Evolutionary conservation across 2,113 vertebrate species (phyloP), one percentile per base, ranked within the genome.

Genomic region (Ailurus styani): DNA sequence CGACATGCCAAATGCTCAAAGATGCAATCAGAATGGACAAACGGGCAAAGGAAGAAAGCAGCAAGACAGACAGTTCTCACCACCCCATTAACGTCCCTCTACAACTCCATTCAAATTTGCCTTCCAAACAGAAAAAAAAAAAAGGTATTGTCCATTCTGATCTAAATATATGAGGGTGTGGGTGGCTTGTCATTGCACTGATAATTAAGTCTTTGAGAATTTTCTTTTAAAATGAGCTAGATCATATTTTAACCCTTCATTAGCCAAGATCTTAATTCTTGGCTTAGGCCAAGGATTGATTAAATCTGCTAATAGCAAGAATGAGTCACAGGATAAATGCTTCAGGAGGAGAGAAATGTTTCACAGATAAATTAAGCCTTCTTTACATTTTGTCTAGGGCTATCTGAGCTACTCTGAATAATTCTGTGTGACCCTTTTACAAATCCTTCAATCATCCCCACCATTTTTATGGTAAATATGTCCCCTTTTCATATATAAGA

Each of bases 171-270:
- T 12, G 66, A 94, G 29, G 7, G 34, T 72, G 47, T 47, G 40
- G 54, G 42, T 31, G 37, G 40, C 50, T 93, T 85, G n/a, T 82
- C 70, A 40, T 23, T 84, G 40, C 21, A 81, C 37, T 75, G 13
- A 70, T 57, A 34, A 79, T 27, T 85, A 29, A 86, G 34, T 57
- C 66, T 89, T 86, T 52, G 27, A 95, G 27, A 85, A 84, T 54
- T 93, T 88, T 97, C 70, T 91, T 70, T 93, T 84, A 57, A 90
- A 87, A 87, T 93, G 54, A 94, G 17, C 68, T n/a, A 31, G 27
- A 31, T 77, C 77, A 64, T 77, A 97, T 79, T 77, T 93, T 86
- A 91, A 84, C 62, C 25, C 82, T 89, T 79, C 81, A 88, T 70
- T 95, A 91, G 42, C 86, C 64, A 87, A 72, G 37, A 90, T 55